phyloP scores from a whole-genome alignment of 2,888 invertebrate genomes.

The Hyposoter didymator region DNA sequence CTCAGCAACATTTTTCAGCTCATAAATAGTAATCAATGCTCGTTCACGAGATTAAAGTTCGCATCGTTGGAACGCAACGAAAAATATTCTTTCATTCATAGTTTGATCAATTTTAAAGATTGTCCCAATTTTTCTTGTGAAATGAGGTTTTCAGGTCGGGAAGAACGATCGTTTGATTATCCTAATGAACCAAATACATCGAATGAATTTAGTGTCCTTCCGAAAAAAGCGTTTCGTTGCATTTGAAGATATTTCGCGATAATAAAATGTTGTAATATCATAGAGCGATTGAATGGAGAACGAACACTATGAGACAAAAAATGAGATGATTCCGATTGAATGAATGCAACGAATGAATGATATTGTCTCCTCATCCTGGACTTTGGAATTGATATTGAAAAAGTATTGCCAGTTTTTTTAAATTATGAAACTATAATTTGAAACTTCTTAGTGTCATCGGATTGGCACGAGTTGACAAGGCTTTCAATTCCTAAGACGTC shows the following conservation, averaged over 20 bases:
- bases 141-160: no score
- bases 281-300: background rate
- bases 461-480: background rate
- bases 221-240: background rate
- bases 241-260: background rate
- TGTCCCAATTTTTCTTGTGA: no score
- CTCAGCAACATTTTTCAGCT: no score
- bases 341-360: background rate
- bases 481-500: background rate
- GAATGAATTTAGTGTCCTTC: no score
- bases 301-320: background rate
- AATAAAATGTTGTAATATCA: background rate
- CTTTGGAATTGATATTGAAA: background rate
- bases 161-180: no score
- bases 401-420: background rate
- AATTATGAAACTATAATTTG: background rate
- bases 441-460: background rate
- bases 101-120: no score
- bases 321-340: background rate
- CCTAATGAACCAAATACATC: no score
- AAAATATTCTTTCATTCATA: no score
- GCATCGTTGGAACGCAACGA: no score
- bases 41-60: no score
- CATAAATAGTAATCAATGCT: no score
- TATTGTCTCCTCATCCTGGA: background rate